Percentiles rank a stretch among this genome's conserved stretches.
Conservation (phyloP, 2,113 vertebrate genomes). For the Nymphicus hollandicus region DNA sequence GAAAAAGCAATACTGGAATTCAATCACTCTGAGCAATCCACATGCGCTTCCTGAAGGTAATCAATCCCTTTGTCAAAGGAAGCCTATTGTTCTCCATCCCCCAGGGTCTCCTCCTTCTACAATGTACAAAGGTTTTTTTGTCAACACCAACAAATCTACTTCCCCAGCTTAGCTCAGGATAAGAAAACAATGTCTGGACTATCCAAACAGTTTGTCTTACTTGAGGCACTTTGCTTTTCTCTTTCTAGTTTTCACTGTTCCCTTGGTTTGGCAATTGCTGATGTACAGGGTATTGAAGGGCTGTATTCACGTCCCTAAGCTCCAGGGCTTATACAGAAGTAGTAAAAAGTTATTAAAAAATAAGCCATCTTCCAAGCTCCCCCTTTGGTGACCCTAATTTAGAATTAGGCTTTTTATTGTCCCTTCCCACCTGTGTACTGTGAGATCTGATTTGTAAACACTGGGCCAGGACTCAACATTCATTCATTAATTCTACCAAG, state of each 20-base stretch:
- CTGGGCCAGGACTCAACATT: not conserved
- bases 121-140: constrained; percentile 3
- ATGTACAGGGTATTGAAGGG: not conserved
- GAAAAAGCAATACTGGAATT: constrained; percentile 52
- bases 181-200: not conserved
- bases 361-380: not conserved
- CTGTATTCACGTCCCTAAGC: not conserved
- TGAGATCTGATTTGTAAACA: not conserved
- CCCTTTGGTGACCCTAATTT: not conserved
- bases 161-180: constrained; percentile 3
- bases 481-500: constrained; percentile 51
- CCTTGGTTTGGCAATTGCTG: not conserved
- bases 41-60: constrained; percentile 39
- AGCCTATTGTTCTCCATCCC: constrained; percentile 13
- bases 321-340: not conserved
- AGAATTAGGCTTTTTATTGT: constrained; percentile 8
- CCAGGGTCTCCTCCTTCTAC: constrained; percentile 15
- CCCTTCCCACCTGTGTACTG: not conserved
- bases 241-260: not conserved
- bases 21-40: constrained; percentile 10
- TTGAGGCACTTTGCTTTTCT: not conserved
- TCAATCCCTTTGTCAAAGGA: constrained; percentile 30
- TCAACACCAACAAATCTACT: constrained; percentile 25
- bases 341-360: not conserved
- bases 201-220: constrained; percentile 15